Percentiles rank a stretch among this genome's conserved stretches.
Conservation (phyloP, 2,797 vertebrate genomes). For the Erithacus rubecula region DNA sequence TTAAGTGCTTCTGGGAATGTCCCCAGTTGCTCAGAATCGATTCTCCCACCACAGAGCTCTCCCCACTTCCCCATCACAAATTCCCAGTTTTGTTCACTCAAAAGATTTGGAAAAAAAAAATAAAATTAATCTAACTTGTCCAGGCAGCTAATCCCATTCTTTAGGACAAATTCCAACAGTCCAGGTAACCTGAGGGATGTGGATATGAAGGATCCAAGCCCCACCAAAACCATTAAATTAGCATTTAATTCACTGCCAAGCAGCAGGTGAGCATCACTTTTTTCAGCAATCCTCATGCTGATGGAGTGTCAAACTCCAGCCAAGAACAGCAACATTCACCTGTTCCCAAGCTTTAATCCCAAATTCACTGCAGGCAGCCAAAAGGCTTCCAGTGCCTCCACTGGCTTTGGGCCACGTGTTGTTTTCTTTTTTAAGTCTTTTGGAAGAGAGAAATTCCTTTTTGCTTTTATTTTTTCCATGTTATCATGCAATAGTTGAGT, state of each 20-base stretch:
- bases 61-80: background rate
- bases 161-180: background rate
- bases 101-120: background rate
- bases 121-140: background rate
- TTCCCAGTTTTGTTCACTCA: fast-evolving
- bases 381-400: background rate
- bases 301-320: background rate
- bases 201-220: background rate
- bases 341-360: background rate
- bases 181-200: background rate
- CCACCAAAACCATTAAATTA: background rate
- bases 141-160: background rate
- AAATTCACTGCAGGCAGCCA: background rate
- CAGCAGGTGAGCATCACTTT: background rate
- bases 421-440: background rate
- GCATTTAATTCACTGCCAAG: background rate
- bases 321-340: background rate
- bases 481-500: background rate
- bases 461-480: background rate
- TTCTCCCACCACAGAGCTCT: background rate
- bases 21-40: background rate
- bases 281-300: background rate
- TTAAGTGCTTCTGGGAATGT: background rate
- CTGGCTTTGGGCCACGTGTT: fast-evolving
- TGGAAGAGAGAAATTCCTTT: background rate